A percentile compares a stretch with the other conserved stretches of the same genome.
Evolutionary conservation across 2,113 vertebrate genomes (phyloP).

Genomic region (Strix uralensis): DNA sequence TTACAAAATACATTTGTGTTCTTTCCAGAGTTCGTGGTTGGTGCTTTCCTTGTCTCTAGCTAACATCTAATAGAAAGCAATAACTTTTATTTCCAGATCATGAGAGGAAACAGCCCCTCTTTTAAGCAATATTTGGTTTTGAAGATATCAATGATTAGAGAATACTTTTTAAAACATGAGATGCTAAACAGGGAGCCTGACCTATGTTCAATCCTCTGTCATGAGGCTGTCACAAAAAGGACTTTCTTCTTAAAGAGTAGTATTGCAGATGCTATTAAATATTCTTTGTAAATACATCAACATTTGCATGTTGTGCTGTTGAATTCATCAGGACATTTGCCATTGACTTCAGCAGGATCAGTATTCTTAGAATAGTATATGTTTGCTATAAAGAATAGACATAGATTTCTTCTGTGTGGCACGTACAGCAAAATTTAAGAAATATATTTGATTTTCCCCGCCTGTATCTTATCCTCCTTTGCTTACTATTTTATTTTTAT

Average conservation of each 20-base stretch:
- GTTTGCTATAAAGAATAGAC: not conserved
- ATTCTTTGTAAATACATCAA: not conserved
- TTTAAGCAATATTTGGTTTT: not conserved
- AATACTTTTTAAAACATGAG: not conserved
- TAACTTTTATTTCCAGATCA: not conserved
- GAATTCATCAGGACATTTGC: not conserved
- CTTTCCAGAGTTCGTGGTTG: not conserved
- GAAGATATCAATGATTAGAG: not conserved
- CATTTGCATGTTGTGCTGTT: not conserved
- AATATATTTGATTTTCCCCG: not conserved
- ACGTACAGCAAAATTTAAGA: not conserved
- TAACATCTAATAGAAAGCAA: not conserved
- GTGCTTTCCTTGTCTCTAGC: not conserved
- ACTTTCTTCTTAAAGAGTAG: not conserved
- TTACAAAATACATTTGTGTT: not conserved
- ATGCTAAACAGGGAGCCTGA: not conserved
- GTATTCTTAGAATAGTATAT: not conserved
- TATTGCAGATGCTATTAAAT: not conserved
- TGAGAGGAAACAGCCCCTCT: not conserved
- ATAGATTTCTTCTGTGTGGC: not conserved
- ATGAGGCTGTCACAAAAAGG: not conserved
- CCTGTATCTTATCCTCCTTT: not conserved
- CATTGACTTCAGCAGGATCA: not conserved
- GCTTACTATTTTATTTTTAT: not conserved
- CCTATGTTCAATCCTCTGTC: not conserved